phyloP scores from a whole-genome alignment of 2,888 invertebrate species.

The Microctonus hyperodae region DNA sequence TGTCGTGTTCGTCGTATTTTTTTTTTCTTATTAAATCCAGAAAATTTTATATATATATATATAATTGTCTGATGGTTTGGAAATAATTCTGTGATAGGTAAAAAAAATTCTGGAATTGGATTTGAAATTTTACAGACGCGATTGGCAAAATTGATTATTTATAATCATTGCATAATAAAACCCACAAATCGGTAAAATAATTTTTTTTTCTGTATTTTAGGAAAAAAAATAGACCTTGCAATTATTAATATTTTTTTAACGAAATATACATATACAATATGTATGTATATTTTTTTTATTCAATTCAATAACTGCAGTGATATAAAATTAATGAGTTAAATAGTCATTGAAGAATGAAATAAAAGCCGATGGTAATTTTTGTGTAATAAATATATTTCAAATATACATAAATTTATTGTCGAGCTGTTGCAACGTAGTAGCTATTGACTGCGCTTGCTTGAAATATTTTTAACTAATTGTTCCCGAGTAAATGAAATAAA shows the following conservation, averaged over 20 bases:
- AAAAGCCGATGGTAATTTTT: neutral
- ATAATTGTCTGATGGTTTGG: conserved; percentile 33
- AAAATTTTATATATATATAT: too few relatives aligned
- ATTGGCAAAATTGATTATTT: conserved; percentile 17
- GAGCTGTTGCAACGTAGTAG: neutral
- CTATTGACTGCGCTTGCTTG: neutral
- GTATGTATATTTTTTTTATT: too few relatives aligned
- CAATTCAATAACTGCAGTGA: conserved; percentile 21
- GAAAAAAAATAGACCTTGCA: conserved; percentile 21
- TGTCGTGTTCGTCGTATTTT: conserved; percentile 17
- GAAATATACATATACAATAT: too few relatives aligned
- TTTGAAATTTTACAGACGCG: neutral
- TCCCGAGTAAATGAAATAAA: neutral
- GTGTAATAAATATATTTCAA: neutral
- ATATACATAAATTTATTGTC: neutral
- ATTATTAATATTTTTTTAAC: too few relatives aligned
- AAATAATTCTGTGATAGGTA: conserved; percentile 57
- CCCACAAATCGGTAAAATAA: conserved; percentile 42
- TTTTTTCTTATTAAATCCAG: neutral
- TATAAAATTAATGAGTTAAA: neutral
- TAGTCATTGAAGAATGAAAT: neutral
- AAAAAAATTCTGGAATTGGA: conserved; percentile 19
- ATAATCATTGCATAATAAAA: conserved; percentile 27
- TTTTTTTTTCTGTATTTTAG: conserved; percentile 30
- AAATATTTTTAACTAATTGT: neutral